Evolutionary conservation across 2,888 invertebrate species (phyloP), one percentile per base, ranked within the genome.

Genomic region (Atrina japonica): DNA sequence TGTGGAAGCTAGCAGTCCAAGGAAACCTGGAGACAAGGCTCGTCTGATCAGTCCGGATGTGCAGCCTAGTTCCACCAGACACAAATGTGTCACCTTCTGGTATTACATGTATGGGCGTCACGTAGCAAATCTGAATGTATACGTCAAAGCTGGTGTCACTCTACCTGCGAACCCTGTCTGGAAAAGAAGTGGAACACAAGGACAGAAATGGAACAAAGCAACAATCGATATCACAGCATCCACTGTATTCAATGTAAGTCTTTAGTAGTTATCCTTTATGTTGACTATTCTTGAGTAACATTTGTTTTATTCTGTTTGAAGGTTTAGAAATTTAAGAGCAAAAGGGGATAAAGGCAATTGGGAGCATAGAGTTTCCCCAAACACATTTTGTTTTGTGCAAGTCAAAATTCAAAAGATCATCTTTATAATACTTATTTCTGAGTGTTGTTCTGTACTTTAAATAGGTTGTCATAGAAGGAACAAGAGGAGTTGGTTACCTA

Each of bases 401-500:
- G n/a, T n/a, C n/a, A n/a, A n/a, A n/a, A n/a, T n/a, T n/a, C n/a
- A n/a, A n/a, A n/a, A n/a, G n/a, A n/a, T n/a, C n/a, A n/a, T n/a
- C n/a, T n/a, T n/a, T n/a, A n/a, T n/a, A n/a, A n/a, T n/a, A n/a
- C n/a, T n/a, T n/a, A n/a, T n/a, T n/a, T n/a, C n/a, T n/a, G n/a
- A n/a, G n/a, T n/a, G n/a, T n/a, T n/a, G n/a, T n/a, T n/a, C n/a
- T n/a, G n/a, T n/a, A n/a, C n/a, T n/a, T n/a, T n/a, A n/a, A n/a
- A n/a, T 66, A 88, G 86, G 75, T 88, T 52, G 82, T 87, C 2
- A 78, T 89, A 66, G 88, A 88, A 63, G 87, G 78, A 5, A 66
- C 78, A 11, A 63, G 77, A 58, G 88, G 86, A 29, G 71, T 59
- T 55, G 82, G 86, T 63, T 82, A 75, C 71, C 71, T 67, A 14